Base-by-base conservation (phyloP, 1,140 invertebrate genomes). In the Drosophila hydei region DNA sequence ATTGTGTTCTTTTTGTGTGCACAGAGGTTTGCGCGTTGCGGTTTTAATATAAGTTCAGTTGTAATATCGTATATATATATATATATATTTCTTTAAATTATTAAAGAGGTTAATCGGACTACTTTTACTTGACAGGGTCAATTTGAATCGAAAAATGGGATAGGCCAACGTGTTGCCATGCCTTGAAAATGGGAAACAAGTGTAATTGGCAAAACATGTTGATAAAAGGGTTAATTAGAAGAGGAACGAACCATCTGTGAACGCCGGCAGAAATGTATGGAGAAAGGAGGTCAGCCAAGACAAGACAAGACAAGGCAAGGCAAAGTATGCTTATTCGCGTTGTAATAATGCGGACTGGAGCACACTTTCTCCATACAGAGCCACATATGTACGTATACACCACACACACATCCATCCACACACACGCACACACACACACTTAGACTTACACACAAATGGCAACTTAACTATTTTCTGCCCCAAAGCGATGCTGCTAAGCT, bases 191-290 rank as follows among this genome's bases (percentile, higher is more conserved):
- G 14, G 14, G 16, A 16, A 14, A 48, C 30, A 23, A 23, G 33
- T 48, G 19, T 42, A 59, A 21, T 23, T 47, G 27, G 36, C 43
- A 42, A 38, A 58, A 47, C 27, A 68, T 79, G 73, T 84, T 84
- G 78, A 72, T 75, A 76, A 76, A 79, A 63, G 79, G 79, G 79
- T 83, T 84, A 84, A 84, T 84, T 84, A 84, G 36, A 76, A 69
- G 72, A 42, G 75, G 51, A 69, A 76, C 25, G 47, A 47, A 58
- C 55, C 47, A 60, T 33, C 63, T 71, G 55, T 38, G 11, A 27
- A 67, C 56, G 45, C 19, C 25, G 30, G 42, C 60, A 62, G 33
- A 36, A 25, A 18, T n/a, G 14, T 25, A 18, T 19, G 5, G 14
- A 40, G 47, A 74, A 75, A 65, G 55, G 65, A 51, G 58, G 69